phyloP scores from a whole-genome alignment of 2,888 invertebrate species.

The Eurois occulta region DNA sequence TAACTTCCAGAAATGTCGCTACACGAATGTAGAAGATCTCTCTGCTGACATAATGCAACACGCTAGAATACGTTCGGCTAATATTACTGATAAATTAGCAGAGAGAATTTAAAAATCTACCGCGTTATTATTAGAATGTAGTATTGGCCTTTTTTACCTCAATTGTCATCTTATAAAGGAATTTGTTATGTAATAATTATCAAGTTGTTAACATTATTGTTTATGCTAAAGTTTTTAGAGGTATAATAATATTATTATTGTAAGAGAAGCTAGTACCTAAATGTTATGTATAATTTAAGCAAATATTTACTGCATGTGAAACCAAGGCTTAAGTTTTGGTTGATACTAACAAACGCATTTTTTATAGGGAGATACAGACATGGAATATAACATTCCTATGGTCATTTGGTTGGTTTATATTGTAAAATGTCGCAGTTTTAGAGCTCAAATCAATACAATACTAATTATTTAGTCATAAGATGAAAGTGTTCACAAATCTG shows the following conservation, averaged over 20 bases:
- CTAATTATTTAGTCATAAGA: conserved; percentile 67
- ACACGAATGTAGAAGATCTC: conserved; percentile 96
- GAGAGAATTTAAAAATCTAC: conserved; percentile 77
- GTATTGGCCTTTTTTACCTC: conserved; percentile 52
- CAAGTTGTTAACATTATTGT: conserved; percentile 38
- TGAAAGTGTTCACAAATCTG: conserved; percentile 63
- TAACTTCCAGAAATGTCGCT: conserved; percentile 96
- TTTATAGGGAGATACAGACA: conserved; percentile 29
- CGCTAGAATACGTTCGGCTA: conserved; percentile 93
- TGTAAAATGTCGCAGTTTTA: conserved; percentile 29
- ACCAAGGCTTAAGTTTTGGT: conserved; percentile 35
- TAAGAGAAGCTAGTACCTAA: conserved; percentile 51
- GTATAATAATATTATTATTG: conserved; percentile 25
- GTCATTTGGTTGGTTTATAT: conserved; percentile 36
- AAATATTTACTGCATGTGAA: conserved; percentile 23
- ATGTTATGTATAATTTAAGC: conserved; percentile 31
- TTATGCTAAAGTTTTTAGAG: conserved; percentile 26
- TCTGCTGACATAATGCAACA: conserved; percentile 95
- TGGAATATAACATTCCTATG: conserved; percentile 62
- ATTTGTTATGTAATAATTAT: conserved; percentile 37
- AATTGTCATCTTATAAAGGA: conserved; percentile 22
- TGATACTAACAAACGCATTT: conserved; percentile 24
- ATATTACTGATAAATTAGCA: conserved; percentile 93
- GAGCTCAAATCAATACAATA: conserved; percentile 50
- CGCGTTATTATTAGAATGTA: conserved; percentile 1